Percentiles rank a stretch among this genome's conserved stretches.
Conservation (phyloP, 64 coral and sea anemone genomes). For the Anthopleura sola region DNA sequence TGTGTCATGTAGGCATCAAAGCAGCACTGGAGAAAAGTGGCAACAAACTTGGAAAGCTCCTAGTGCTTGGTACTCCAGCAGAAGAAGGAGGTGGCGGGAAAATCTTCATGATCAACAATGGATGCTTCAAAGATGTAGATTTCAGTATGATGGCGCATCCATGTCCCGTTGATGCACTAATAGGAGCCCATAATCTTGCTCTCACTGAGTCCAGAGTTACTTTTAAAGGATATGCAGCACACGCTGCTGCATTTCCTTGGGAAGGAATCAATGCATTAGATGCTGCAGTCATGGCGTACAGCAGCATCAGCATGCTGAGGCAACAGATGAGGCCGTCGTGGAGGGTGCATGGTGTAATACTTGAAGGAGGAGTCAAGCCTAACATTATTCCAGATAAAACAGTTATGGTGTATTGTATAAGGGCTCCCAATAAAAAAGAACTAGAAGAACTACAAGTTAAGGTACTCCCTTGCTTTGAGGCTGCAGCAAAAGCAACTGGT, state of each 20-base stretch:
- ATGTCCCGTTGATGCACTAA: conserved; percentile 39
- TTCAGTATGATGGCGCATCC: conserved; percentile 86
- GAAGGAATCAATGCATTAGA: conserved; percentile 86
- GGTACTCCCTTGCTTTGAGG: conserved; percentile 65
- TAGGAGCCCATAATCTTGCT: neutral
- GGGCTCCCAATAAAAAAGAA: conserved; percentile 49
- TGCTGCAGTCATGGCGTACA: conserved; percentile 78
- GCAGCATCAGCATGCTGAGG: conserved; percentile 50
- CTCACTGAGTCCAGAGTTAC: neutral
- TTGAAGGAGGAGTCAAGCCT: conserved; percentile 62
- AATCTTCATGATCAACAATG: conserved; percentile 76
- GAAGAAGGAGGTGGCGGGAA: conserved; percentile 86
- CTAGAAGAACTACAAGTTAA: conserved; percentile 48
- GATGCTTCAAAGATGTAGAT: conserved; percentile 81
- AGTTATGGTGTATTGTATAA: conserved; percentile 45
- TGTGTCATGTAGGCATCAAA: conserved; percentile 27
- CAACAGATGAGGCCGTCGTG: conserved; percentile 87
- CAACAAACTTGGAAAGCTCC: conserved; percentile 1
- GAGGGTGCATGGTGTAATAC: conserved; percentile 70
- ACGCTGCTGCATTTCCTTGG: conserved; percentile 74
- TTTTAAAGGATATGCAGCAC: conserved; percentile 59
- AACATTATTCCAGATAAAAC: conserved; percentile 79
- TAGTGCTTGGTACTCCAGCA: conserved; percentile 68
- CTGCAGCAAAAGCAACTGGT: conserved; percentile 77
- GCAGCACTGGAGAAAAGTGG: conserved; percentile 25